Percentiles rank a stretch among this genome's conserved stretches.
These are phyloP conservation scores for Antheraea mylitta DNA, from an alignment of 1,140 invertebrate genomes.

Conservation along the genomic window DNA sequence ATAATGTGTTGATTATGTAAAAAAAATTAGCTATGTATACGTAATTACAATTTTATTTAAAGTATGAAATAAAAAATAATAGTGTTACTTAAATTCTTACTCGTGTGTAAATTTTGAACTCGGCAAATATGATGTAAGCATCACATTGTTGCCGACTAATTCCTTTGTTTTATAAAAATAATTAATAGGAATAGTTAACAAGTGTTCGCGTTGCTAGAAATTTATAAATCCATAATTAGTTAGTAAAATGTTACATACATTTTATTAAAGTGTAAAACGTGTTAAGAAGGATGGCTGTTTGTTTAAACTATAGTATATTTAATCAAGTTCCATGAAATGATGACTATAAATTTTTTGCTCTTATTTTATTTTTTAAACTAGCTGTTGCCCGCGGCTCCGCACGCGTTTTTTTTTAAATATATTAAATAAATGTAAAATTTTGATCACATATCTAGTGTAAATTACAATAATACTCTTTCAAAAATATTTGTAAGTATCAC, in stretches of 20 bases:
- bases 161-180: neutral
- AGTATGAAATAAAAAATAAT: conserved; percentile 2
- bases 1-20: neutral
- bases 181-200: neutral
- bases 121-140: neutral
- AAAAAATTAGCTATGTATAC: neutral
- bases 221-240: neutral
- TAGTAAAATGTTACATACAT: neutral
- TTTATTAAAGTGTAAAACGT: neutral
- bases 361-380: no score
- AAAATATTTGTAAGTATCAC: no score
- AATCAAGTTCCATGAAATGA: neutral
- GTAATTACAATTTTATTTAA: conserved; percentile 3
- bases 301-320: neutral
- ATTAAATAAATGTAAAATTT: no score
- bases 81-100: conserved; percentile 4
- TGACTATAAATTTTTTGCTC: neutral
- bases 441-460: no score
- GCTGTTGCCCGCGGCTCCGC: no score
- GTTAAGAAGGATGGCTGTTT: neutral
- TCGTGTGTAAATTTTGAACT: conserved; percentile 3
- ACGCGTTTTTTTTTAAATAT: no score
- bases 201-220: neutral
- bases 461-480: no score
- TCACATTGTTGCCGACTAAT: neutral